phyloP scores from a whole-genome alignment of 2,888 invertebrate species.

The Ornithoptera alexandrae region DNA sequence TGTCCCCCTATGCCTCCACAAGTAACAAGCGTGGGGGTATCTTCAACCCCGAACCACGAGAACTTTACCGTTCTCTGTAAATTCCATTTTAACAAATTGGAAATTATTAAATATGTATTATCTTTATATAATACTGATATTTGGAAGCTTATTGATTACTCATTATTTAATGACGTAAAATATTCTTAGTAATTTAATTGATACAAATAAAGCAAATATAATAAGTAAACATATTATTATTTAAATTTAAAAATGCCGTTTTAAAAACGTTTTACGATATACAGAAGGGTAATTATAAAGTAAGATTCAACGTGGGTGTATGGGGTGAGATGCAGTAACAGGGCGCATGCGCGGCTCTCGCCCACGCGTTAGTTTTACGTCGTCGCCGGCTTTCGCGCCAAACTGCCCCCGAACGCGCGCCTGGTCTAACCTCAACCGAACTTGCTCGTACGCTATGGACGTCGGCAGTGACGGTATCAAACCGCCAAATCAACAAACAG shows the following conservation, averaged over 20 bases:
- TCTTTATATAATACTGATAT: not conserved
- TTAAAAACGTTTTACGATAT: slow-evolving; percentile 13
- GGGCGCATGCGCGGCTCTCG: slow-evolving; percentile 64
- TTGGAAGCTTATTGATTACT: not conserved
- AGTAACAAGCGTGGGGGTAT: slow-evolving; percentile 23
- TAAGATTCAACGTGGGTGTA: slow-evolving; percentile 42
- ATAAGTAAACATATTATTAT: not conserved
- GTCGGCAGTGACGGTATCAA: slow-evolving; percentile 44
- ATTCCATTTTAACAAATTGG: slow-evolving; percentile 27
- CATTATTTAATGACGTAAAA: no score
- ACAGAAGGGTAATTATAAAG: slow-evolving; percentile 36
- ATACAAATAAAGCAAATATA: not conserved
- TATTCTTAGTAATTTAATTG: no score
- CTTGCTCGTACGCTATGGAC: slow-evolving; percentile 48
- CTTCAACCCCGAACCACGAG: slow-evolving; percentile 16
- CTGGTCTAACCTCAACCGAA: slow-evolving; percentile 59
- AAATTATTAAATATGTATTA: slow-evolving; percentile 9
- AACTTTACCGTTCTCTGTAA: slow-evolving; percentile 22
- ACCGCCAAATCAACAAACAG: slow-evolving; percentile 51
- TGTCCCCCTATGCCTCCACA: slow-evolving; percentile 42
- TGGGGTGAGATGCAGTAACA: slow-evolving; percentile 63
- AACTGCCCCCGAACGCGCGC: slow-evolving; percentile 62
- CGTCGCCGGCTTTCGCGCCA: slow-evolving; percentile 68
- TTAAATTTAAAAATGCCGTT: not conserved
- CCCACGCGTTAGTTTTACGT: slow-evolving; percentile 52